phyloP scores from a whole-genome alignment of 2,113 vertebrate genomes.

The Corapipo altera region DNA sequence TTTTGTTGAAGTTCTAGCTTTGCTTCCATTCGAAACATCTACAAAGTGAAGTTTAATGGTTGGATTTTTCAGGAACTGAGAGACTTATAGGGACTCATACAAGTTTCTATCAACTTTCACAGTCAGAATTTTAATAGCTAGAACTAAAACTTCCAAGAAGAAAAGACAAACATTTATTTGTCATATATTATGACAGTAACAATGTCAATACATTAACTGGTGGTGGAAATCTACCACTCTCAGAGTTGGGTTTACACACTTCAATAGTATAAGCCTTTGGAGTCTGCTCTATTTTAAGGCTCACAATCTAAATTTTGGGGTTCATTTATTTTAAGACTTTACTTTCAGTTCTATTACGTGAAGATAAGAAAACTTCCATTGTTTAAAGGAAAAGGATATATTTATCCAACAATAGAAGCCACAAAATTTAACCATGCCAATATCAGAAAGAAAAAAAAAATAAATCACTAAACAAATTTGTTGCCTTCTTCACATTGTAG shows the following conservation, averaged over 20 bases:
- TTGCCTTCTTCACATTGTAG: background rate
- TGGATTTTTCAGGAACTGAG: background rate
- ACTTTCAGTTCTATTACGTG: background rate
- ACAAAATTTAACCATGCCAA: background rate
- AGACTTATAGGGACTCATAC: fast-evolving
- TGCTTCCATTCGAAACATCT: background rate
- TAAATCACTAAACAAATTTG: background rate
- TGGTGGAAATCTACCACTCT: background rate
- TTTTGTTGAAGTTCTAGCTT: background rate
- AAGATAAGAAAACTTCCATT: background rate
- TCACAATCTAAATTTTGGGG: background rate
- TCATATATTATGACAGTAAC: background rate
- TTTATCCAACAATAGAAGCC: background rate
- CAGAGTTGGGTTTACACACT: background rate
- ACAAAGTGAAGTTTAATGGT: background rate
- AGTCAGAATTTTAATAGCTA: background rate
- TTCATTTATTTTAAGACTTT: background rate
- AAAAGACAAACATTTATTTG: background rate
- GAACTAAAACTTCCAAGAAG: background rate
- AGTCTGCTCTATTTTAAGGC: background rate
- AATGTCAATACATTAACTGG: background rate
- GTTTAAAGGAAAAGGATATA: background rate
- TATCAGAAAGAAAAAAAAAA: background rate
- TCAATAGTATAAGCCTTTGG: background rate
- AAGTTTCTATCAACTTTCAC: background rate